These are phyloP conservation scores for Dicycla oo DNA, from an alignment of 2,888 invertebrate genomes.

Conservation along the genomic window DNA sequence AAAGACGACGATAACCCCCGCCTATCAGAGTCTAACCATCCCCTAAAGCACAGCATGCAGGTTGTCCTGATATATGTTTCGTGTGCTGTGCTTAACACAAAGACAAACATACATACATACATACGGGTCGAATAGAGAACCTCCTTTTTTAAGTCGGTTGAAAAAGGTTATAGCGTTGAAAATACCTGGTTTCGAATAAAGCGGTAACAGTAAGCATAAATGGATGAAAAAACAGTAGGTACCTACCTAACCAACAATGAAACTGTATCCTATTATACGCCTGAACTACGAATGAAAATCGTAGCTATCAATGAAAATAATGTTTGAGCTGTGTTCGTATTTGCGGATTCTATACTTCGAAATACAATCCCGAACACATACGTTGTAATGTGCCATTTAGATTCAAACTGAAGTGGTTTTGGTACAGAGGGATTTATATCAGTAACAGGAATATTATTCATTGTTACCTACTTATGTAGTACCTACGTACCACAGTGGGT, in stretches of 20 bases:
- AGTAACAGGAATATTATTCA: slow-evolving; percentile 35
- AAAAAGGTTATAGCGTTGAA: not conserved
- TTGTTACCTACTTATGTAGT: slow-evolving; percentile 10
- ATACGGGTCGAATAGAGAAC: no score
- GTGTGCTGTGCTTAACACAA: no score
- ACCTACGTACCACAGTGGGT: not conserved
- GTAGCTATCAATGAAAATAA: slow-evolving; percentile 18
- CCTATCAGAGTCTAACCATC: no score
- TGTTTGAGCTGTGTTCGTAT: slow-evolving; percentile 28
- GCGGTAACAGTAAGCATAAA: slow-evolving; percentile 16
- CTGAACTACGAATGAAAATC: slow-evolving; percentile 28
- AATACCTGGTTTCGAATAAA: slow-evolving; percentile 29
- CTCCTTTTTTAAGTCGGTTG: no score
- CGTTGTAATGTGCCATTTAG: slow-evolving; percentile 36
- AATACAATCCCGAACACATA: slow-evolving; percentile 40
- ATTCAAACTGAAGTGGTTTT: slow-evolving; percentile 30
- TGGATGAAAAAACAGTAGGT: slow-evolving; percentile 12
- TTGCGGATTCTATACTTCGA: slow-evolving; percentile 32
- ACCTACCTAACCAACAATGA: slow-evolving; percentile 23
- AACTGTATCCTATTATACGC: slow-evolving; percentile 36
- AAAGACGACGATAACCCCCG: no score
- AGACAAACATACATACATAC: no score
- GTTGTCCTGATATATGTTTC: no score
- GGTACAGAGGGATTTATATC: slow-evolving; percentile 28
- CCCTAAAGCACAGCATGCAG: no score